phyloP scores from a whole-genome alignment of 2,888 invertebrate genomes.

The Caenorhabditis sp. region DNA sequence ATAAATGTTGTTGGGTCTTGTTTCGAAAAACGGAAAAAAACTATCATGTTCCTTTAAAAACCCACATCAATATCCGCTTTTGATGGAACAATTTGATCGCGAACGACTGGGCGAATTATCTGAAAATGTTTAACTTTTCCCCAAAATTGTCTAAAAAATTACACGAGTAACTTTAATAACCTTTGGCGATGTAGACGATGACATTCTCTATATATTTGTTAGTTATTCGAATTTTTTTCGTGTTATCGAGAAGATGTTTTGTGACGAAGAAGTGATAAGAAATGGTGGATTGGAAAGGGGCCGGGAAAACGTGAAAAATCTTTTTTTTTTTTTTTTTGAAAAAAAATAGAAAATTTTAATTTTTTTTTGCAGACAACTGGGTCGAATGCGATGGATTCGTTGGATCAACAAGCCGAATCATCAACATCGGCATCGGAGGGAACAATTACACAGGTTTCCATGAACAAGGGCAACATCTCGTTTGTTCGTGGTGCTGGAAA shows the following conservation, averaged over 20 bases:
- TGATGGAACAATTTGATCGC: not conserved
- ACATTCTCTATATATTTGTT: not conserved
- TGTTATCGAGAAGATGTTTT: no score
- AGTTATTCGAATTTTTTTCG: not conserved
- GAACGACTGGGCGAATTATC: not conserved
- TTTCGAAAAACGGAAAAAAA: no score
- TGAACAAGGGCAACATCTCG: constrained; percentile 56
- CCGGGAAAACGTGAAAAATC: not conserved
- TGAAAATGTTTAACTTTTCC: no score
- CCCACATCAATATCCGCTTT: not conserved
- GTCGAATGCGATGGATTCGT: constrained; percentile 30
- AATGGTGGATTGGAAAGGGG: not conserved
- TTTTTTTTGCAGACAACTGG: constrained; percentile 21
- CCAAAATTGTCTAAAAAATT: no score
- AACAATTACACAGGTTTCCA: constrained; percentile 25
- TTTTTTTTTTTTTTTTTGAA: not conserved
- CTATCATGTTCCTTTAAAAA: no score
- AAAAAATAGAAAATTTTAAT: not conserved
- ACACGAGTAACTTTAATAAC: no score
- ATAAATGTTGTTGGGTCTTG: no score
- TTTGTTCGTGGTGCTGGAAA: constrained; percentile 78
- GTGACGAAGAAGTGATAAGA: not conserved
- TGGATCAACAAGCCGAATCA: constrained; percentile 19
- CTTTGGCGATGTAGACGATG: no score
- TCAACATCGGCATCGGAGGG: constrained; percentile 7